Base-by-base conservation (phyloP, 2,113 vertebrate species). In the Sinosuthora webbiana region DNA sequence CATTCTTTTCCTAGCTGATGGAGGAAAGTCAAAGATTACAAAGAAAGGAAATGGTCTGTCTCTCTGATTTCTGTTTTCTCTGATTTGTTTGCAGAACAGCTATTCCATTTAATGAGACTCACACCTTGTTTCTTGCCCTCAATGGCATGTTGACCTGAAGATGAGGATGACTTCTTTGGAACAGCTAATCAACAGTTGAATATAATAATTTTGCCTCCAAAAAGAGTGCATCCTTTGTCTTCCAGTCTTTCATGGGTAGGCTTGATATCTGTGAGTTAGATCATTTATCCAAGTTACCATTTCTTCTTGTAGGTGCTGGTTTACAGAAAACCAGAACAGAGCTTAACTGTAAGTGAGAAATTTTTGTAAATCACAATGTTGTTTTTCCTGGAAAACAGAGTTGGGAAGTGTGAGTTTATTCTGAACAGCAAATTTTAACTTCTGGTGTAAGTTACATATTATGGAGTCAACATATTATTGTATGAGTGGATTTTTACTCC, bases 381-480 rank as follows among this genome's bases (percentile, higher is more conserved):
- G 2, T 67, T 92, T 53, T 37, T 63, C 24, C 42, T 81, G 30
- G 10, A 91, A 75, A 17, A 70, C 6, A 89, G n/a, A 68, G 3
- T 6, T 49, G 80, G 25, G 20, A 87, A 56, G 1, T 13, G 2
- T 24, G 16, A 55, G 2, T 83, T 77, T 74, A 45, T 90, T 77
- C 35, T 73, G 42, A 77, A 67, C 31, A 67, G 3, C 4, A 69
- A 67, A 49, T 49, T 74, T 74, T 27, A 83, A 24, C 11, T 88
- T 10, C 8, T 55, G 69, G 11, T 52, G 11, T 47, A 83, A 70
- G 14, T 79, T 71, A 4, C 28, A 17, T 28, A 4, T 56, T 86
- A 56, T 1, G 0, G 9, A 7, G 13, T 59, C 37, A 88, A 28
- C 0, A 1, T 39, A 55, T 55, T 57, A 30, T 19, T 68, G 17